phyloP scores from a whole-genome alignment of 2,888 invertebrate genomes.

The Spodoptera picta region DNA sequence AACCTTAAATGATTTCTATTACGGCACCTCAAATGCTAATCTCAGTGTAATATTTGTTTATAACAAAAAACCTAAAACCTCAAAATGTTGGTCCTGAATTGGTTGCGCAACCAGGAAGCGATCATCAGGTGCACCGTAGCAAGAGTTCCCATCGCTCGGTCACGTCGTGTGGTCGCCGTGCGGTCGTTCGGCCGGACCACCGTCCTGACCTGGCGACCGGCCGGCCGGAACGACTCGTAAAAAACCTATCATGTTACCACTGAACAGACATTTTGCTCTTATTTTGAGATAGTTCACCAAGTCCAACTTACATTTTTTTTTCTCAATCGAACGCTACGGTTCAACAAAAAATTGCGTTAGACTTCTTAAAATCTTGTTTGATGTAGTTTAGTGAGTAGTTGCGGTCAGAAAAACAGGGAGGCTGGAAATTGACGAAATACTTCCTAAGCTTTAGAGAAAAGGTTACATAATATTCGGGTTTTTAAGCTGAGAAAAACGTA shows the following conservation, averaged over 20 bases:
- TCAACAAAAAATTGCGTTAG: constrained; percentile 49
- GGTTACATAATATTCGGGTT: constrained; percentile 18
- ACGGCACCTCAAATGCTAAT: not conserved
- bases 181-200: constrained; percentile 53
- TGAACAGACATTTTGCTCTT: constrained; percentile 70
- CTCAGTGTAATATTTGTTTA: constrained; percentile 12
- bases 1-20: not conserved
- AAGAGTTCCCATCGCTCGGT: constrained; percentile 73
- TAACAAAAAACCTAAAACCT: constrained; percentile 23
- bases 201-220: constrained; percentile 72
- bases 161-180: constrained; percentile 71
- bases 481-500: constrained; percentile 9
- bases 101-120: constrained; percentile 67
- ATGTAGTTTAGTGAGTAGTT: constrained; percentile 44
- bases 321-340: constrained; percentile 37
- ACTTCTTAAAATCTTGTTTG: constrained; percentile 50
- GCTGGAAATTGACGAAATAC: constrained; percentile 28
- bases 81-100: constrained; percentile 36
- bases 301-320: constrained; percentile 52
- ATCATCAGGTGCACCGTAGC: constrained; percentile 64
- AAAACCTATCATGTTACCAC: constrained; percentile 78
- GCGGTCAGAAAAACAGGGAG: constrained; percentile 41
- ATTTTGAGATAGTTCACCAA: constrained; percentile 75
- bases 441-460: constrained; percentile 28
- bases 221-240: constrained; percentile 73